Conservation (phyloP, 2,797 vertebrate species). For the Helarctos malayanus region DNA sequence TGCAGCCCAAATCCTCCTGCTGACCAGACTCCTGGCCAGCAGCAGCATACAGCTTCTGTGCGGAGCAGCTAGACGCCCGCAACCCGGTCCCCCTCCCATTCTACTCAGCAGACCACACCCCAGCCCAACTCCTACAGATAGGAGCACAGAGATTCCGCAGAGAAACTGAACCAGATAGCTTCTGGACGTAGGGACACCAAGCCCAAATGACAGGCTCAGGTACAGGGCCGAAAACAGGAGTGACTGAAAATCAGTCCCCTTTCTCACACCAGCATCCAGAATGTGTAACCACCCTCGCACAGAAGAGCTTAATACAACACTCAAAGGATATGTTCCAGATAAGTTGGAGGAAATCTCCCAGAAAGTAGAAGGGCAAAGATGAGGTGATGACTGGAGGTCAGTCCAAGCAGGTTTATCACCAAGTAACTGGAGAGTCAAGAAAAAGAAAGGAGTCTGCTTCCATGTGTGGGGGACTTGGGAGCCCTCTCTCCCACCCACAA, state of each 20-base stretch:
- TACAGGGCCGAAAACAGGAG: background rate
- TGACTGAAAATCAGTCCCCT: background rate
- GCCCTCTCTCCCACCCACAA: background rate
- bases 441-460: background rate
- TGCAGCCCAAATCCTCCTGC: background rate
- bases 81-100: background rate
- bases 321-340: background rate
- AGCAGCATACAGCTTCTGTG: accelerated
- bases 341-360: background rate
- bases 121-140: background rate
- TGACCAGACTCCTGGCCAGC: background rate
- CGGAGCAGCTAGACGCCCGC: background rate
- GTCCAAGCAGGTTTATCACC: background rate
- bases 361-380: background rate
- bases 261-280: background rate
- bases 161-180: background rate
- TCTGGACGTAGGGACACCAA: background rate
- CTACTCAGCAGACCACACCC: background rate
- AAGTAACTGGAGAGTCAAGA: background rate
- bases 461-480: no score
- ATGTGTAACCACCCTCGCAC: background rate
- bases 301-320: background rate
- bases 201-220: background rate
- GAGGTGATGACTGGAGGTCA: background rate
- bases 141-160: background rate